These are phyloP conservation scores for Coenonympha arcania DNA, from an alignment of 2,888 invertebrate genomes.

Conservation along the genomic window DNA sequence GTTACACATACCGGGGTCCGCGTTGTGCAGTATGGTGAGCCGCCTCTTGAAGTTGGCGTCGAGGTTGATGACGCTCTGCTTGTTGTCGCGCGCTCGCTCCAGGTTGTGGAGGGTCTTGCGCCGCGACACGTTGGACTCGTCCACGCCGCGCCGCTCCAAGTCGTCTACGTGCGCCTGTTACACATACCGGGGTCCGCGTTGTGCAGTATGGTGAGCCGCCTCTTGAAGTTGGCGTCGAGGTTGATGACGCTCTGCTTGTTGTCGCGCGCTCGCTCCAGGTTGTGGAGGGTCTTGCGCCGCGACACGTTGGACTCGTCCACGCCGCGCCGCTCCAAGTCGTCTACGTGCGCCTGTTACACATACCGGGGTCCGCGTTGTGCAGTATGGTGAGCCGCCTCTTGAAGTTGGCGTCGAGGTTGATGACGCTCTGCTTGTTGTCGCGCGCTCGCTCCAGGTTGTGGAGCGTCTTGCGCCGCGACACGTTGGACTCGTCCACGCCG, in stretches of 20 bases:
- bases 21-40: slow-evolving; percentile 85
- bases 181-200: slow-evolving; percentile 75
- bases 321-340: slow-evolving; percentile 68
- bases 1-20: slow-evolving; percentile 63
- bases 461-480: slow-evolving; percentile 86
- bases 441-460: slow-evolving; percentile 90
- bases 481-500: slow-evolving; percentile 79
- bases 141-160: slow-evolving; percentile 79
- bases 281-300: slow-evolving; percentile 87
- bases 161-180: slow-evolving; percentile 80
- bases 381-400: slow-evolving; percentile 89
- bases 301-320: slow-evolving; percentile 83
- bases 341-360: slow-evolving; percentile 16
- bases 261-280: slow-evolving; percentile 87
- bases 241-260: slow-evolving; percentile 89
- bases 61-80: slow-evolving; percentile 69
- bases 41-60: slow-evolving; percentile 68
- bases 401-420: slow-evolving; percentile 95
- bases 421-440: slow-evolving; percentile 85
- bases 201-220: slow-evolving; percentile 86
- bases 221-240: slow-evolving; percentile 93
- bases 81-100: slow-evolving; percentile 86
- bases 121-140: slow-evolving; percentile 83
- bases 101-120: slow-evolving; percentile 91
- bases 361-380: slow-evolving; percentile 78